These are phyloP conservation scores for Octomys mimax DNA, from an alignment of 2,797 vertebrate genomes.

Conservation along the genomic window DNA sequence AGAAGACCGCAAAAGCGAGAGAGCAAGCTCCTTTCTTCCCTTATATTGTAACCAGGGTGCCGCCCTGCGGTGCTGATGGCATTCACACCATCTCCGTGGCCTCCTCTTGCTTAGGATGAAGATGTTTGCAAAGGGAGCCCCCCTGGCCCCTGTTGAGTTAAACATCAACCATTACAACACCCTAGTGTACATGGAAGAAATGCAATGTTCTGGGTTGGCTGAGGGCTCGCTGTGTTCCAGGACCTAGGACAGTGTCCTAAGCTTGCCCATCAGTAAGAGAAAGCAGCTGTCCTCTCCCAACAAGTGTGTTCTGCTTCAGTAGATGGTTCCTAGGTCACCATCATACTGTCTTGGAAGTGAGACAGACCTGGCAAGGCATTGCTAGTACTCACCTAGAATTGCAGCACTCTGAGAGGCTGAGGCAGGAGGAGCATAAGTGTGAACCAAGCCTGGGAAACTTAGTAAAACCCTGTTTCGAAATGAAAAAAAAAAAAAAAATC, in stretches of 20 bases:
- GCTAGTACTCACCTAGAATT: background rate
- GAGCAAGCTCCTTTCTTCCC: too few relatives aligned
- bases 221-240: background rate
- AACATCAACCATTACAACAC: too few relatives aligned
- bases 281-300: background rate
- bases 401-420: background rate
- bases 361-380: background rate
- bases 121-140: too few relatives aligned
- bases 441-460: background rate
- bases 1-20: too few relatives aligned
- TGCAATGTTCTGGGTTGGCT: rapidly evolving
- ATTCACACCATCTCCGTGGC: too few relatives aligned
- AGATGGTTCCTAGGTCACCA: background rate
- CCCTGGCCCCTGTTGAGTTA: too few relatives aligned
- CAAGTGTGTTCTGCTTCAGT: background rate
- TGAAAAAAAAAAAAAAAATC: background rate
- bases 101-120: too few relatives aligned
- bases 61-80: too few relatives aligned
- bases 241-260: background rate
- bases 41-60: too few relatives aligned
- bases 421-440: background rate
- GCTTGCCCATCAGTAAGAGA: rapidly evolving
- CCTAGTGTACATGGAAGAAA: background rate
- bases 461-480: background rate
- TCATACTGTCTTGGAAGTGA: background rate